A percentile compares a stretch with the other conserved stretches of the same genome.
phyloP scores from a whole-genome alignment of 2,113 vertebrate genomes.

The Ellobius talpinus region DNA sequence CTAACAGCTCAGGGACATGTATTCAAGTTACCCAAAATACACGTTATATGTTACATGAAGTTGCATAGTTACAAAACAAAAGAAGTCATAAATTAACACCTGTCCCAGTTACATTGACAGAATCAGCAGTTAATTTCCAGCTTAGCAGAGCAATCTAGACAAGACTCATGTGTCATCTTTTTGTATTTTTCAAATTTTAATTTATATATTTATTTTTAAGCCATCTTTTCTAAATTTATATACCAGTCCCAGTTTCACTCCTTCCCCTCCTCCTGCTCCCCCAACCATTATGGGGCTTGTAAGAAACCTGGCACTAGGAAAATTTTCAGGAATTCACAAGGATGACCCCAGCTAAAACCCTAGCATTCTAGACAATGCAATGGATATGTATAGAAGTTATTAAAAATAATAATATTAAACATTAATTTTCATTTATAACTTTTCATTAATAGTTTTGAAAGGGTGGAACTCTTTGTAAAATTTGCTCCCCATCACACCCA shows the following conservation, averaged over 20 bases:
- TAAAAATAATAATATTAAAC: neutral
- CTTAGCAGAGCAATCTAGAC: neutral
- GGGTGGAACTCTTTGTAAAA: neutral
- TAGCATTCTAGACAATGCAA: neutral
- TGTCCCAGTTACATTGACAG: neutral
- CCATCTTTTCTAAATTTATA: no score
- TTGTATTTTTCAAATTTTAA: no score
- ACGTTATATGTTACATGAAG: neutral
- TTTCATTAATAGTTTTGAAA: neutral
- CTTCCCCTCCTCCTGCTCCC: no score
- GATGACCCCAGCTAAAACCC: no score
- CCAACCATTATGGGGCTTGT: no score
- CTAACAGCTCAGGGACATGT: neutral
- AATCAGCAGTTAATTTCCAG: neutral
- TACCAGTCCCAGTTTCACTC: no score
- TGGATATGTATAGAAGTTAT: neutral
- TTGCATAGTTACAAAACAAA: neutral
- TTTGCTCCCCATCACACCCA: neutral
- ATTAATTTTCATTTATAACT: neutral
- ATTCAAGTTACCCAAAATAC: neutral
- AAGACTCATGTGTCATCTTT: neutral
- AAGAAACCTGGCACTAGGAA: no score
- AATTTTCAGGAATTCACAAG: no score
- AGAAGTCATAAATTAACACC: neutral
- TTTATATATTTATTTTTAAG: no score